A percentile compares a stretch with the other conserved stretches of the same genome.
Evolutionary conservation across 2,888 invertebrate species (phyloP).

Genomic region (Podotricha telesiphe): DNA sequence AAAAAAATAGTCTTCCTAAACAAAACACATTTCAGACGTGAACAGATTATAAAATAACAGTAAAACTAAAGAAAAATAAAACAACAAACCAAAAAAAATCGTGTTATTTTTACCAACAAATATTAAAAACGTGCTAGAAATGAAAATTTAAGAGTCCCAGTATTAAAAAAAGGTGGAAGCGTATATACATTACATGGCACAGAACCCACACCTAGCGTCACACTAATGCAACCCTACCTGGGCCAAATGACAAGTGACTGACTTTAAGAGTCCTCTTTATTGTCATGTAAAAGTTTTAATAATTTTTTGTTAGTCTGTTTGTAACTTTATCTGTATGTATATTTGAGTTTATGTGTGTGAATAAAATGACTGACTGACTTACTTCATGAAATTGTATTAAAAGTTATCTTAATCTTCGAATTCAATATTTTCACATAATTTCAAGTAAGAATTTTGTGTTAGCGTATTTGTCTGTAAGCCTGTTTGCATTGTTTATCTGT

Average conservation of each 20-base stretch:
- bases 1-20: not conserved
- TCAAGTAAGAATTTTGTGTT: too few relatives aligned
- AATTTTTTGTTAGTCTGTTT: not conserved
- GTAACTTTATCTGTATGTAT: not conserved
- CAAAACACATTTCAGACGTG: not conserved
- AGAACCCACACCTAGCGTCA: constrained; percentile 2
- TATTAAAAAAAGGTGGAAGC: constrained; percentile 1
- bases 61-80: not conserved
- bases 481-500: not conserved
- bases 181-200: constrained; percentile 14
- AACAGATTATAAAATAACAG: constrained; percentile 1
- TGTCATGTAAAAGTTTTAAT: not conserved
- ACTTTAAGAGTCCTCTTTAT: not conserved
- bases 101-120: constrained; percentile 2
- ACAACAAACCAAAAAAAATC: too few relatives aligned
- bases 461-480: too few relatives aligned
- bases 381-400: too few relatives aligned
- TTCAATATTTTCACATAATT: too few relatives aligned
- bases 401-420: too few relatives aligned
- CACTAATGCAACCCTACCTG: not conserved
- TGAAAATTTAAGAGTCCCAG: not conserved
- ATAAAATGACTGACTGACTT: too few relatives aligned
- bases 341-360: not conserved
- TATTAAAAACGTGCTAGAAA: not conserved
- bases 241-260: not conserved